A percentile compares a stretch with the other conserved stretches of the same genome.
Conservation (phyloP, 92 coral and sea anemone species). For the Porites rus region DNA sequence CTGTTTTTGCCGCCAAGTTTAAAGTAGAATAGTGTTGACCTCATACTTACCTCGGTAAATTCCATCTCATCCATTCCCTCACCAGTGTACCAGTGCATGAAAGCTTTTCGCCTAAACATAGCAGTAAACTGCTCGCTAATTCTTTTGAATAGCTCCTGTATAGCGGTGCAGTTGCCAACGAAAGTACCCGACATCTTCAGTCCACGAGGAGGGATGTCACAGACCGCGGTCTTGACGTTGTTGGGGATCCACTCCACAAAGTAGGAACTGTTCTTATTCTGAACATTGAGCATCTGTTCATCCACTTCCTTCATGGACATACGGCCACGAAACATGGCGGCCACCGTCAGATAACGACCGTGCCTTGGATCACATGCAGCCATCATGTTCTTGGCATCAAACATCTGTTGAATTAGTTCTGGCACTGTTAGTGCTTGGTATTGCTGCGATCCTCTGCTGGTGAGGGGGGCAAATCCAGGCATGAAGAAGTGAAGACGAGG, state of each 20-base stretch:
- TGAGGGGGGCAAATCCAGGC: constrained; percentile 98
- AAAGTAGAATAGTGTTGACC: neutral
- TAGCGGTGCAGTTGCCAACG: constrained; percentile 92
- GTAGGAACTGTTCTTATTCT: constrained; percentile 97
- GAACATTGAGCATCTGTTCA: constrained; percentile 95
- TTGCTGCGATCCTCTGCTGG: constrained; percentile 97
- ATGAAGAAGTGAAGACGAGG: constrained; percentile 99
- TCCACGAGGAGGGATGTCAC: constrained; percentile 92
- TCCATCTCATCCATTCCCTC: constrained; percentile 99
- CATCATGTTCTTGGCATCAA: constrained; percentile 97
- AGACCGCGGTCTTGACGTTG: constrained; percentile 92
- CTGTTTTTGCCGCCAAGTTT: neutral
- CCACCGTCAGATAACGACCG: constrained; percentile 86
- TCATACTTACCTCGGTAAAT: constrained; percentile 81
- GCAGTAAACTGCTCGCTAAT: constrained; percentile 95
- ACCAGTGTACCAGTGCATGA: constrained; percentile 97
- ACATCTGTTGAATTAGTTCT: constrained; percentile 95
- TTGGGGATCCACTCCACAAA: constrained; percentile 98
- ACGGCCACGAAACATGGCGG: constrained; percentile 95
- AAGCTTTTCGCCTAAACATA: constrained; percentile 95
- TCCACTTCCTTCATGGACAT: constrained; percentile 99
- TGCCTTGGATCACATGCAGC: constrained; percentile 94
- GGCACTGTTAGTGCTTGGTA: constrained; percentile 91
- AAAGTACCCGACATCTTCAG: constrained; percentile 86
- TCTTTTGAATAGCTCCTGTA: constrained; percentile 93